Evolutionary conservation across 2,797 vertebrate genomes (phyloP), one percentile per base, ranked within the genome.

Genomic region (Arrhamphus sclerolepis): DNA sequence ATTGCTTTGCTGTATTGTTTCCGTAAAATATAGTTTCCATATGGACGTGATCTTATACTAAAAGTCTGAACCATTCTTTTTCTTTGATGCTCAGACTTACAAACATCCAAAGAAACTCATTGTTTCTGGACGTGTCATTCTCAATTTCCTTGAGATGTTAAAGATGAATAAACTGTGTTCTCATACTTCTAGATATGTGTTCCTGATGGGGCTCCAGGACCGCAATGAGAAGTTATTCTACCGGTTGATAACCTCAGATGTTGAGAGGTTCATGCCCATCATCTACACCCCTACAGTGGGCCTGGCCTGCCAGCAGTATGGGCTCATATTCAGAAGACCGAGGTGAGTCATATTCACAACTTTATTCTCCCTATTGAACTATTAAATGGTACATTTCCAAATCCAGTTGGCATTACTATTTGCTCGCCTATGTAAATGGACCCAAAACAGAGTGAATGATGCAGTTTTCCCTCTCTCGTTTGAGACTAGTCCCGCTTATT

Each of bases 221-320:
- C 92, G 89, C 74, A 99, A 95, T 17, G 98, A 99, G 89, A 99
- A 99, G 82, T 94, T 99, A 18, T 99, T 99, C 89, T 99, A 99
- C 56, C 92, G 93, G 69, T 89, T 97, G 50, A 85, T 99, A 28
- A 82, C 85, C 46, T 98, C 95, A 53, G 93, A 99, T 80, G 90
- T 97, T 5, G 96, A 99, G 57, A 93, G 88, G 82, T 99, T 98
- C 80, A 97, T 99, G 98, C 98, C 98, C 55, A 93, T 98, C 77
- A 95, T 99, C 72, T 99, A 99, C 87, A 99, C 97, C 26, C 97
- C 97, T 55, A 98, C 93, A 0, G 97, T 99, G 61, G 98, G 98
- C 39, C 88, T 97, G 73, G 97, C 97, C 65, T 99, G 98, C 82
- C 97, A 99, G 46, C 94, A 94, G 6, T 99, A 99, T 7, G 95